Percentiles rank a stretch among this genome's conserved stretches.
These are phyloP conservation scores for Coluber constrictor DNA, from an alignment of 2,797 vertebrate genomes.

Conservation along the genomic window DNA sequence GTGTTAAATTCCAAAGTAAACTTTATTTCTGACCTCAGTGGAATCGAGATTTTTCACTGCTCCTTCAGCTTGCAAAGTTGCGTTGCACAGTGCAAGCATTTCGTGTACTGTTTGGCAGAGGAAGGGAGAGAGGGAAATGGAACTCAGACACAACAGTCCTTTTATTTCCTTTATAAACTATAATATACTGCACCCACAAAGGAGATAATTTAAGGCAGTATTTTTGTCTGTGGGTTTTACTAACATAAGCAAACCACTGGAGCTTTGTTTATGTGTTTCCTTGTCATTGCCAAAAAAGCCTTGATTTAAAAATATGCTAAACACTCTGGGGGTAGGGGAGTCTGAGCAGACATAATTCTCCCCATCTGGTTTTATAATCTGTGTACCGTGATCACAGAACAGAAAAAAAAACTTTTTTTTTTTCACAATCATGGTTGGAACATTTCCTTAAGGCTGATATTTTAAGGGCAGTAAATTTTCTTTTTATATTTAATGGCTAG, in stretches of 20 bases:
- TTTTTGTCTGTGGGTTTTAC: conserved; percentile 45
- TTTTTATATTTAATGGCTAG: conserved; percentile 1
- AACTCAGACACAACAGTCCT: conserved; percentile 43
- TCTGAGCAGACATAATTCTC: conserved; percentile 23
- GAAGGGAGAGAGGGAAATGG: conserved; percentile 16
- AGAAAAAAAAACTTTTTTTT: conserved; percentile 26
- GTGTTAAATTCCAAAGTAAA: conserved; percentile 8
- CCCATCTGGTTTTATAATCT: conserved; percentile 31
- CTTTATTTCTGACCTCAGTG: neutral
- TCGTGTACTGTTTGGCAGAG: conserved; percentile 25
- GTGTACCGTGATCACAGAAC: conserved; percentile 7
- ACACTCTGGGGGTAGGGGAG: neutral
- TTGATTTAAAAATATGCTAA: conserved; percentile 47
- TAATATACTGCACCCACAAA: conserved; percentile 44
- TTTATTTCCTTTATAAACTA: conserved; percentile 17
- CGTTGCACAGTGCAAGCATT: conserved; percentile 6
- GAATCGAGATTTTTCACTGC: neutral
- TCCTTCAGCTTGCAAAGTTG: neutral
- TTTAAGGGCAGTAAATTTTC: conserved; percentile 12
- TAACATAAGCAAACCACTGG: conserved; percentile 37
- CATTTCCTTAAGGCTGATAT: conserved; percentile 16
- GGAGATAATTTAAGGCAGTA: conserved; percentile 46
- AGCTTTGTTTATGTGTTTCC: conserved; percentile 46
- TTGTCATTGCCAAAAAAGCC: conserved; percentile 44
- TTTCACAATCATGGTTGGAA: neutral